These are phyloP conservation scores for Pteria penguin DNA, from an alignment of 2,888 invertebrate genomes.

Conservation along the genomic window DNA sequence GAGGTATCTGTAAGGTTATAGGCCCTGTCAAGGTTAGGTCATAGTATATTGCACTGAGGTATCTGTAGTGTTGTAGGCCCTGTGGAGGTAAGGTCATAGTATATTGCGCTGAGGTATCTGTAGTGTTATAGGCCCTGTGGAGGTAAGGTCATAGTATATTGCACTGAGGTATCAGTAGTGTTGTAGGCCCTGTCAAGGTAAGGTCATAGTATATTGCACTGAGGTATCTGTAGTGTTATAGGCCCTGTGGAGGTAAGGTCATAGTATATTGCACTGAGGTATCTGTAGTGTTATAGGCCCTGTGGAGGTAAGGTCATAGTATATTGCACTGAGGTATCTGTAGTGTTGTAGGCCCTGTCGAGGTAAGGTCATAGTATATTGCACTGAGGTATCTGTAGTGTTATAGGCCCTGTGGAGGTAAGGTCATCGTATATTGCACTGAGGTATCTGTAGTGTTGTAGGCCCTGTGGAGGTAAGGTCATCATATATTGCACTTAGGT, in stretches of 20 bases:
- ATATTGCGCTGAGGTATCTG: too few relatives aligned
- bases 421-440: background rate
- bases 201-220: background rate
- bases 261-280: background rate
- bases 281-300: background rate
- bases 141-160: too few relatives aligned
- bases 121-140: too few relatives aligned
- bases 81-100: too few relatives aligned
- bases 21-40: background rate
- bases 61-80: too few relatives aligned
- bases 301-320: background rate
- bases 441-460: background rate
- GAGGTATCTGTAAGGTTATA: background rate
- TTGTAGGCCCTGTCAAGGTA: too few relatives aligned
- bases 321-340: background rate
- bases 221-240: background rate
- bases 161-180: too few relatives aligned
- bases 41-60: background rate
- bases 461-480: background rate
- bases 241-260: background rate
- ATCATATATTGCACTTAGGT: too few relatives aligned
- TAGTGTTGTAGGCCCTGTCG: background rate
- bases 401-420: background rate
- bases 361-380: background rate
- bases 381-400: background rate